Base-by-base conservation (phyloP, 2,797 vertebrate genomes). In the Poecilia velifera region DNA sequence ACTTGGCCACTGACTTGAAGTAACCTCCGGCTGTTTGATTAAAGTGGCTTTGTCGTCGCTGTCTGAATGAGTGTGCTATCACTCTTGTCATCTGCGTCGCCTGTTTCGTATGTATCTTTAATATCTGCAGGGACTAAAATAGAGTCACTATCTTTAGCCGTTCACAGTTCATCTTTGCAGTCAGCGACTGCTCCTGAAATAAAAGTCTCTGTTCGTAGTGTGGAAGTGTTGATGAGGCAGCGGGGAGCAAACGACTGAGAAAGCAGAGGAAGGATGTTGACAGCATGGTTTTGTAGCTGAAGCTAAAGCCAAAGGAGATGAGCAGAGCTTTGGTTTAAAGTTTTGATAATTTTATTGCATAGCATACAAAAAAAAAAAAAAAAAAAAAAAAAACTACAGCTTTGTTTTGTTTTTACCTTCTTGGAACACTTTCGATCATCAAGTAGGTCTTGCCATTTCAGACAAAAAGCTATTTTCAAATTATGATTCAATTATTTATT, bases 121-220 rank as follows among this genome's bases (percentile, higher is more conserved):
- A 94, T 93, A 92, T 91, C 88, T 88, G 3, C 85, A 78, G 81
- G 81, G 79, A 91, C 91, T 76, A 91, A 93, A 95, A 94, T 94
- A 95, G 94, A 90, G 79, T 47, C 47, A 89, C 94, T 94, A 95
- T 94, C 88, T 94, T 95, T 95, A 94, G 92, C 90, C 34, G 72
- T 83, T 93, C 90, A 82, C 92, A 86, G 87, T 92, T 94, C 91
- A 93, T 93, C 92, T 93, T 85, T 53, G 85, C 86, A 90, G 92
- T 90, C 88, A 90, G 78, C 77, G 90, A 89, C 90, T 89, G 91
- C 81, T 92, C 88, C 91, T 84, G 86, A 86, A 91, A 93, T 87
- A 93, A 90, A 71, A 87, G 78, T 75, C 81, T 84, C 78, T 62
- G 82, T 92, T 86, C 79, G 81, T 83, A 82, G 85, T 18, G 76